These are phyloP conservation scores for Bubo scandiacus DNA, from an alignment of 2,113 vertebrate species.

Conservation along the genomic window DNA sequence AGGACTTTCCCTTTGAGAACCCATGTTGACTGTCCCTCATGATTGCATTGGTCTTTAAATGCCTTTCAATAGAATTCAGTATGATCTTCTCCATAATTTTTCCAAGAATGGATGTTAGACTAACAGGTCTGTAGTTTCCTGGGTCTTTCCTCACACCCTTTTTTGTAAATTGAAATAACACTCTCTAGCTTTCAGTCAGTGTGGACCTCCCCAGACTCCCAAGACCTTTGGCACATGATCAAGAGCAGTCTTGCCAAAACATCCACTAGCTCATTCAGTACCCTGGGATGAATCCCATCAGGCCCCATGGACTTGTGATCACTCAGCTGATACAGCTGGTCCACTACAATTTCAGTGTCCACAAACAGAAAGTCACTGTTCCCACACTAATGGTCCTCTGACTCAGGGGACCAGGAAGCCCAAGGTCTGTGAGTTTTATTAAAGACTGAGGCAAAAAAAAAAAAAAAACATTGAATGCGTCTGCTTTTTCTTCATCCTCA, in stretches of 20 bases:
- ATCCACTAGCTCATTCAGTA: background rate
- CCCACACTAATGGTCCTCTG: background rate
- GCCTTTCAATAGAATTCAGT: too few species aligned
- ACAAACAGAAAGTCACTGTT: background rate
- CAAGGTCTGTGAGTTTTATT: background rate
- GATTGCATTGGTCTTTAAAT: background rate
- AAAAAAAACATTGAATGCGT: background rate
- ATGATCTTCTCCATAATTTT: too few species aligned
- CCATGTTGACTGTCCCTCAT: background rate
- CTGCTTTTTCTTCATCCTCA: background rate
- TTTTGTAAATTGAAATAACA: background rate
- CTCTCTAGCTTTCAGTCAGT: background rate
- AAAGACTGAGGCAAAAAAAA: background rate
- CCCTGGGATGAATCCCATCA: background rate
- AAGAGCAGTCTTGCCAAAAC: background rate
- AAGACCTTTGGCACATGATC: background rate
- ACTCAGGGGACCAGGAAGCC: background rate
- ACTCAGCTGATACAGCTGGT: background rate
- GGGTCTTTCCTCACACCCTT: background rate
- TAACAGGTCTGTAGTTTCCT: background rate
- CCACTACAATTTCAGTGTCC: background rate
- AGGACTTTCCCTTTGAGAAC: background rate
- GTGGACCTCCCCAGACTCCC: background rate
- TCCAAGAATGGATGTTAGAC: too few species aligned
- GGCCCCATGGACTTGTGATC: too few species aligned